phyloP scores from a whole-genome alignment of 2,797 vertebrate species.

The Aphelocoma californica region DNA sequence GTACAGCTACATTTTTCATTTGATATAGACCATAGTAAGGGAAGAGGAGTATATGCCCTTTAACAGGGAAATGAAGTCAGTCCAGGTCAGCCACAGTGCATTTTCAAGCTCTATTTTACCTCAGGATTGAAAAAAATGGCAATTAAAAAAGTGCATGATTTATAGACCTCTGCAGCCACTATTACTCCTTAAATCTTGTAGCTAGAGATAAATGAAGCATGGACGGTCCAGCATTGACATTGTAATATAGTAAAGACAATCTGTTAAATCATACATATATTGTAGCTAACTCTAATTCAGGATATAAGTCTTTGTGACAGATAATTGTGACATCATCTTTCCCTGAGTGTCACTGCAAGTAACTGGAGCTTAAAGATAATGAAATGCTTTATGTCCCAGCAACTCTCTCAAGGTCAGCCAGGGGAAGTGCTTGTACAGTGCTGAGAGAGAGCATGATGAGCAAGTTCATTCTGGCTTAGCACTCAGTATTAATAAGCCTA shows the following conservation, averaged over 20 bases:
- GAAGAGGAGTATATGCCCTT: neutral
- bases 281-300: conserved; percentile 36
- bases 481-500: neutral
- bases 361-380: conserved; percentile 34
- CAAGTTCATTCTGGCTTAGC: neutral
- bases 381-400: neutral
- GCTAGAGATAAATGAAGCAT: conserved; percentile 15
- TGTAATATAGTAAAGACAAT: conserved; percentile 19
- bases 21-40: neutral
- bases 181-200: conserved; percentile 37
- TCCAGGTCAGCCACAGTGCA: neutral
- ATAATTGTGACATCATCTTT: conserved; percentile 16
- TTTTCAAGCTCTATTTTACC: neutral
- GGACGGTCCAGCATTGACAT: conserved; percentile 6
- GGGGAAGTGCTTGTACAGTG: neutral
- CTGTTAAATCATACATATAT: conserved; percentile 35
- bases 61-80: neutral
- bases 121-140: neutral
- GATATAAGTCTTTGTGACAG: conserved; percentile 53
- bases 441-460: neutral
- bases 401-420: neutral
- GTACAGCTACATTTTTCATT: neutral
- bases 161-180: conserved; percentile 8
- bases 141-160: conserved; percentile 1
- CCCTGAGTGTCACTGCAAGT: neutral